Percentiles rank a stretch among this genome's conserved stretches.
phyloP scores from a whole-genome alignment of 35 echinoderm and acorn worm genomes.

The Amphiura filiformis region DNA sequence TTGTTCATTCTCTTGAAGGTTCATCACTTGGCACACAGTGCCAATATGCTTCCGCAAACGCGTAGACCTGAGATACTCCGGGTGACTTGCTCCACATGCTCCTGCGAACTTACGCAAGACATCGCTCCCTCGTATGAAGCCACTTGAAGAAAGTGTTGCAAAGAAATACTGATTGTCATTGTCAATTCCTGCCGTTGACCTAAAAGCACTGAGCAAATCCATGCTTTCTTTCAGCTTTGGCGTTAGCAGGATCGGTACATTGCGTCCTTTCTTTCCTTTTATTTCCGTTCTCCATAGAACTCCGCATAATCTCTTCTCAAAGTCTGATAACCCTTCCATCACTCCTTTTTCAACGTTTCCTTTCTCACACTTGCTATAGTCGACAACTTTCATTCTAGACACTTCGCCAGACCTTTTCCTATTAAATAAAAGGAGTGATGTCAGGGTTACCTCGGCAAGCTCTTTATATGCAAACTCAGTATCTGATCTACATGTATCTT shows the following conservation, averaged over 20 bases:
- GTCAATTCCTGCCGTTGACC: slow-evolving; percentile 29
- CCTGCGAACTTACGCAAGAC: slow-evolving; percentile 26
- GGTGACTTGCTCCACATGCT: slow-evolving; percentile 17
- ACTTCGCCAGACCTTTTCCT: slow-evolving; percentile 74
- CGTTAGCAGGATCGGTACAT: slow-evolving; percentile 56
- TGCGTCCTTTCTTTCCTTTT: slow-evolving; percentile 50
- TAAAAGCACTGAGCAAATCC: slow-evolving; percentile 12
- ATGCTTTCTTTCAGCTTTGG: slow-evolving; percentile 27
- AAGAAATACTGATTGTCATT: slow-evolving; percentile 52
- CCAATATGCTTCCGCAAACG: slow-evolving; percentile 55
- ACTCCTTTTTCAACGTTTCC: slow-evolving; percentile 24
- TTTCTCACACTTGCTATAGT: slow-evolving; percentile 60
- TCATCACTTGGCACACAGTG: slow-evolving; percentile 58
- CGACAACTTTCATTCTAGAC: slow-evolving; percentile 45
- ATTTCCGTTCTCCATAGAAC: slow-evolving; percentile 59
- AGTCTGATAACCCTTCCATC: slow-evolving; percentile 44
- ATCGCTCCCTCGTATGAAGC: slow-evolving; percentile 49
- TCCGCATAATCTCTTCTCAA: slow-evolving; percentile 60
- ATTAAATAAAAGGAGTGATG: slow-evolving; percentile 64
- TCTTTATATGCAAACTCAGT: neutral
- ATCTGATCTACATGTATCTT: neutral
- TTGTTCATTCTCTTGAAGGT: slow-evolving; percentile 47
- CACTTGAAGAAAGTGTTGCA: slow-evolving; percentile 4
- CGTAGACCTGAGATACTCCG: slow-evolving; percentile 32
- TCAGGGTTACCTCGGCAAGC: slow-evolving; percentile 26